Conservation (phyloP, 2,888 invertebrate species). For the Hydraecia micacea region DNA sequence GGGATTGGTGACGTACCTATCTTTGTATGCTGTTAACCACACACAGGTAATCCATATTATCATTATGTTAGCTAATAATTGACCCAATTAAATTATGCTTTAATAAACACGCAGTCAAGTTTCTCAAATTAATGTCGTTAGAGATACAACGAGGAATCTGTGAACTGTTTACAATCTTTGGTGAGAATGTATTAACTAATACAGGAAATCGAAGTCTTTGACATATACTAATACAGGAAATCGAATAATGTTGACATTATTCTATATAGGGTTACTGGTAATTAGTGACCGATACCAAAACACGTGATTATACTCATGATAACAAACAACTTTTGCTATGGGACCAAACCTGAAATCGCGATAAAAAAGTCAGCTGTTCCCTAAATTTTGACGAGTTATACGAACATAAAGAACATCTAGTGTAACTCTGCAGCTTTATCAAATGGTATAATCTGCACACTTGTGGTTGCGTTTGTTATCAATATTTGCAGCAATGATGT, state of each 20-base stretch:
- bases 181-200: neutral
- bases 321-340: too few relatives aligned
- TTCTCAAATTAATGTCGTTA: neutral
- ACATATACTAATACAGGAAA: slow-evolving; percentile 19
- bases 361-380: too few relatives aligned
- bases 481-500: slow-evolving; percentile 23
- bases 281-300: too few relatives aligned
- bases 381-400: too few relatives aligned
- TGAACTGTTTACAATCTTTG: neutral
- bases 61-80: neutral
- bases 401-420: too few relatives aligned
- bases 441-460: slow-evolving; percentile 30
- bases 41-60: slow-evolving; percentile 88
- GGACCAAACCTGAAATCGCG: too few relatives aligned
- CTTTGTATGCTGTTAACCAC: slow-evolving; percentile 96
- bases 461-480: slow-evolving; percentile 45
- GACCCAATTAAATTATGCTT: neutral
- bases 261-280: too few relatives aligned
- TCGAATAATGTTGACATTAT: slow-evolving; percentile 4
- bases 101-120: too few relatives aligned
- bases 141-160: neutral
- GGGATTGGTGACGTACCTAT: slow-evolving; percentile 94
- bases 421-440: slow-evolving; percentile 19
- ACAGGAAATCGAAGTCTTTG: slow-evolving; percentile 25
- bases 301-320: too few relatives aligned